phyloP scores from a whole-genome alignment of 1,140 invertebrate genomes.

The Pygmarrhopalites habei region DNA sequence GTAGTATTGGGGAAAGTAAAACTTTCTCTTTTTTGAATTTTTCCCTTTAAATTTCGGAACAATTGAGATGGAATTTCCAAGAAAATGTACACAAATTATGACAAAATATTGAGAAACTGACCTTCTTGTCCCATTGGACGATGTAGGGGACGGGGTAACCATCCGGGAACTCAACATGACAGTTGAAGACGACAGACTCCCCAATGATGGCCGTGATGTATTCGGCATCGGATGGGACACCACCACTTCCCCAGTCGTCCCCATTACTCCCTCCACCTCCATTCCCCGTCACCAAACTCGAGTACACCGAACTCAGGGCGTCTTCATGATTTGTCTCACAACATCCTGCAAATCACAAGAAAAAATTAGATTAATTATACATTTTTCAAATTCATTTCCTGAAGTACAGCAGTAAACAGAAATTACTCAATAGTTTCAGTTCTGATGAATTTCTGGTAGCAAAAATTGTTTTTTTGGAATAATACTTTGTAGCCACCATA shows the following conservation, averaged over 20 bases:
- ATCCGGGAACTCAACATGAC: conserved; percentile 89
- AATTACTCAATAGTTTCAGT: no score
- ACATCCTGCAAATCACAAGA: conserved; percentile 29
- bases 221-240: conserved; percentile 62
- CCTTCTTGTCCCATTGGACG: conserved; percentile 96
- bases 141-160: conserved; percentile 90
- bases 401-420: background rate
- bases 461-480: no score
- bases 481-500: no score
- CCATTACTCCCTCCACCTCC: conserved; percentile 34
- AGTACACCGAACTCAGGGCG: conserved; percentile 34
- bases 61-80: no score
- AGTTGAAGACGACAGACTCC: conserved; percentile 92
- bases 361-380: no score
- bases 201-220: conserved; percentile 91
- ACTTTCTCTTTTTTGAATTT: no score
- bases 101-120: no score
- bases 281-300: conserved; percentile 35
- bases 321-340: conserved; percentile 38
- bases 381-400: background rate
- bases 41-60: no score
- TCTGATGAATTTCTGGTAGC: no score
- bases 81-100: no score
- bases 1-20: no score
- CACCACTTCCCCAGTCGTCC: conserved; percentile 33